Evolutionary conservation across 2,888 invertebrate genomes (phyloP).

Genomic region (Troilus luridus): DNA sequence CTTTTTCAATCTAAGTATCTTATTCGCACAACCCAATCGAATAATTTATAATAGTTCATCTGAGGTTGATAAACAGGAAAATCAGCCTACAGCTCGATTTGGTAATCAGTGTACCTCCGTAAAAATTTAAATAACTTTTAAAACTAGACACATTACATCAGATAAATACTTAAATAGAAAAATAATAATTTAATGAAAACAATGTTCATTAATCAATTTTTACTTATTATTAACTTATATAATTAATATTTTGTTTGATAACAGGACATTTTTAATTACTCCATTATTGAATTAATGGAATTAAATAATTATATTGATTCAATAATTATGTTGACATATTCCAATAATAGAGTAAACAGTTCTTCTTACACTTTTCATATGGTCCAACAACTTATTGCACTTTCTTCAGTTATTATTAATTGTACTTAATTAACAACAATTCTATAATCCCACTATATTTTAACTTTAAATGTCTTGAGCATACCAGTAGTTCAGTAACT

Average conservation of each 20-base stretch:
- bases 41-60: background rate
- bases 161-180: conserved; percentile 12
- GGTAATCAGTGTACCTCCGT: conserved; percentile 41
- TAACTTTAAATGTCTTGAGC: background rate
- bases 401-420: background rate
- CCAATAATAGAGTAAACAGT: background rate
- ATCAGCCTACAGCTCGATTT: conserved; percentile 29
- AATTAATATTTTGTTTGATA: background rate
- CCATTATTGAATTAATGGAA: no score
- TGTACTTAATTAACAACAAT: background rate
- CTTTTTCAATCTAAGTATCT: background rate
- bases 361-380: background rate
- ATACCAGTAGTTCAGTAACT: background rate
- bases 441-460: background rate
- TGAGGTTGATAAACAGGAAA: background rate
- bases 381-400: background rate
- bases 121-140: conserved; percentile 13
- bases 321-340: background rate
- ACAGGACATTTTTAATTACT: background rate
- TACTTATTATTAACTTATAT: background rate
- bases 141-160: conserved; percentile 15
- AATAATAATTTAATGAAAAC: background rate
- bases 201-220: background rate
- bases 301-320: no score
- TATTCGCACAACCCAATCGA: conserved; percentile 10